Percentiles rank a stretch among this genome's conserved stretches.
These are phyloP conservation scores for Chroicocephalus ridibundus DNA, from an alignment of 2,113 vertebrate species.

Conservation along the genomic window DNA sequence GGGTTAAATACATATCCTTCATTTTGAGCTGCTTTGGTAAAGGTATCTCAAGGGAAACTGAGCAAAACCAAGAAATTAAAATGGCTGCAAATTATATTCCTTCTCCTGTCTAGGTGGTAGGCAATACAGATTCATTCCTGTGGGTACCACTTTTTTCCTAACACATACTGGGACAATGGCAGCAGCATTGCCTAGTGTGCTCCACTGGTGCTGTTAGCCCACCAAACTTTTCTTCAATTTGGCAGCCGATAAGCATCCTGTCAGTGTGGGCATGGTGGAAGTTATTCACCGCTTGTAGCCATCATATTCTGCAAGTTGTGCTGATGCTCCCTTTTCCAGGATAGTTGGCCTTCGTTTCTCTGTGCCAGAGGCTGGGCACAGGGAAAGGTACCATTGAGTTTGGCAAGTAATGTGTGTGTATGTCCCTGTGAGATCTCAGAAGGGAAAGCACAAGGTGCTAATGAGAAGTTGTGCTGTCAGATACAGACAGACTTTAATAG, in stretches of 20 bases:
- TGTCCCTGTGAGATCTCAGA: background rate
- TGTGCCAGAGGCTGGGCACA: background rate
- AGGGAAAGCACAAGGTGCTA: background rate
- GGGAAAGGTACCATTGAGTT: background rate
- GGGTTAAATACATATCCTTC: background rate
- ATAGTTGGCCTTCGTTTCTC: background rate
- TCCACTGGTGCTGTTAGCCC: background rate
- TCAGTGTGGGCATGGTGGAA: background rate
- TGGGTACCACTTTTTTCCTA: background rate
- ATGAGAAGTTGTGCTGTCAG: background rate
- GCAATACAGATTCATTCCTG: background rate
- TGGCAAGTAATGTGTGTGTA: background rate
- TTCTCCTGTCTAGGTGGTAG: background rate
- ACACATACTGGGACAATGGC: background rate
- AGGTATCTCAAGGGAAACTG: background rate
- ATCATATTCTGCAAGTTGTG: background rate
- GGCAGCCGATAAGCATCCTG: background rate
- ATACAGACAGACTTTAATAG: background rate
- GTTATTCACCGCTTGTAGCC: background rate
- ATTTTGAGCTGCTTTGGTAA: background rate
- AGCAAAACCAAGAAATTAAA: background rate
- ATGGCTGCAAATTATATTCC: background rate
- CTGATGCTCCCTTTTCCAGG: rapidly evolving
- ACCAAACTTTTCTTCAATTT: background rate
- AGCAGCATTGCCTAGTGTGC: rapidly evolving